Evolutionary conservation across 2,888 invertebrate species (phyloP), one percentile per base, ranked within the genome.

Genomic region (Incurvaria masculella): DNA sequence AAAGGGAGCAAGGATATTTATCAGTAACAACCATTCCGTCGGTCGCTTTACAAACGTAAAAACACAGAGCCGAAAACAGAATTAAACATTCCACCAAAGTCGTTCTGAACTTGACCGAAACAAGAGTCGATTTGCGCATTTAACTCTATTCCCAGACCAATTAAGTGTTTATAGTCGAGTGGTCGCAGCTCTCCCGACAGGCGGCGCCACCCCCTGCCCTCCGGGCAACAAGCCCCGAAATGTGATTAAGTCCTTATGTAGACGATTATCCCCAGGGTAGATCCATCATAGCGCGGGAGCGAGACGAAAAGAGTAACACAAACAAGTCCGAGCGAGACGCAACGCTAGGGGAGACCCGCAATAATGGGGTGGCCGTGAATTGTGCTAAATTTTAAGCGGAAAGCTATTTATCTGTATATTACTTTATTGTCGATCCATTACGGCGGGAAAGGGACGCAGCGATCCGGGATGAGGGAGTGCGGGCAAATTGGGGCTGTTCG

Each of bases 371-470:
- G 64, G 65, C 64, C 68, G 70, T 68, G 71, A 78, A 75, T 72
- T 71, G 71, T 69, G 68, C 64, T 69, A 68, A 74, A 76, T 72
- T 75, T 76, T 74, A 73, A 78, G 69, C 69, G 73, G 68, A 72
- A 68, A 70, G 67, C 70, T 68, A 72, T 71, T 72, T 72, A 69
- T 76, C 71, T 65, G 66, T 69, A 68, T 70, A 76, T 78, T 78
- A 78, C 75, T 78, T 76, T 78, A 76, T 76, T 72, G 76, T 72
- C 64, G 70, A 68, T 64, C 74, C 66, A 78, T 78, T 78, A 75
- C 61, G 54, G 73, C 57, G 66, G 54, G 66, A 71, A 53, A 53
- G 60, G 58, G 72, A 72, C 50, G 53, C 63, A 49, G 53, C 51
- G 56, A 61, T 56, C 54, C 49, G 61, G 51, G 53, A 47, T 57